A percentile compares a stretch with the other conserved stretches of the same genome.
These are phyloP conservation scores for Listrodromus nycthemerus DNA, from an alignment of 2,888 invertebrate genomes.

Conservation along the genomic window DNA sequence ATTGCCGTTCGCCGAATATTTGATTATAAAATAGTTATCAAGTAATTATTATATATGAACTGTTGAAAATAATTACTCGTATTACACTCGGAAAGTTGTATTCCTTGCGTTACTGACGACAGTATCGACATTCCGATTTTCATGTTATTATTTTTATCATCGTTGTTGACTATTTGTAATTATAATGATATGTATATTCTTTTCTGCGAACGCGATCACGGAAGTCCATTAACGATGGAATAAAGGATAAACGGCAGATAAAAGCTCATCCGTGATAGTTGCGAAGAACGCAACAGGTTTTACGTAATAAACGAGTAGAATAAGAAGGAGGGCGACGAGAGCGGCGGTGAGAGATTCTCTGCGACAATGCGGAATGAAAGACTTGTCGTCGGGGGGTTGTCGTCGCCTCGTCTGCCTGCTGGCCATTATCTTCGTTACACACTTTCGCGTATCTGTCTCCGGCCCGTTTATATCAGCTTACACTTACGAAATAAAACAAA, in stretches of 20 bases:
- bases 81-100: no score
- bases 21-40: neutral
- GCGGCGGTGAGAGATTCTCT: conserved; percentile 50
- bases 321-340: conserved; percentile 12
- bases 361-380: conserved; percentile 54
- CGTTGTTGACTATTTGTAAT: neutral
- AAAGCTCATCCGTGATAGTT: conserved; percentile 26
- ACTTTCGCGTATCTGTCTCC: conserved; percentile 13
- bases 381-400: conserved; percentile 50
- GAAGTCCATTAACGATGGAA: conserved; percentile 8
- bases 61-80: no score
- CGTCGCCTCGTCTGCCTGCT: conserved; percentile 21
- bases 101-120: no score
- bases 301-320: conserved; percentile 55
- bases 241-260: conserved; percentile 28
- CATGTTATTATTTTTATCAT: neutral
- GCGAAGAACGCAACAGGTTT: conserved; percentile 69
- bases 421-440: conserved; percentile 49
- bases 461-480: conserved; percentile 13
- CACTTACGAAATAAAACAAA: conserved; percentile 40
- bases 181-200: neutral
- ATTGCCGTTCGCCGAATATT: neutral
- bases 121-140: neutral
- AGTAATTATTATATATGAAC: no score
- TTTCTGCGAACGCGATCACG: neutral